These are phyloP conservation scores for Diarsia brunnea DNA, from an alignment of 2,888 invertebrate genomes.

Conservation along the genomic window DNA sequence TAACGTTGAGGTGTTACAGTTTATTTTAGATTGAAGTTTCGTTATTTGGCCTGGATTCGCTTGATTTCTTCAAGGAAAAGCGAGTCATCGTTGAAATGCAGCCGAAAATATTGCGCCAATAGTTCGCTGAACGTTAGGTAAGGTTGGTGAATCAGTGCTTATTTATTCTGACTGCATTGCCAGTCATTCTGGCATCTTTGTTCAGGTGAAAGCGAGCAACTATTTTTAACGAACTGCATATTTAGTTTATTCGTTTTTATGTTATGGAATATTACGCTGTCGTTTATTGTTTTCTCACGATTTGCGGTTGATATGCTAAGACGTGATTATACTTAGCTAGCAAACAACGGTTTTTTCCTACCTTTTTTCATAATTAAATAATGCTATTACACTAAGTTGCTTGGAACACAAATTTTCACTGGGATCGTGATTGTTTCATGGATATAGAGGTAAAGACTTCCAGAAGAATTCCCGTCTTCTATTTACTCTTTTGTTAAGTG, in stretches of 20 bases:
- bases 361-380: neutral
- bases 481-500: too few species aligned
- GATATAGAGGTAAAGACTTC: neutral
- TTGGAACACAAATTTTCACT: neutral
- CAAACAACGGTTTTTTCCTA: constrained; percentile 7
- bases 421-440: neutral
- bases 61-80: constrained; percentile 82
- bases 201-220: constrained; percentile 40
- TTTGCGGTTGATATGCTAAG: constrained; percentile 11
- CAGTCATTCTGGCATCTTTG: neutral
- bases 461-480: neutral
- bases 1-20: constrained; percentile 69
- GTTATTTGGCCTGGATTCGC: constrained; percentile 79
- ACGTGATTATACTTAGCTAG: neutral
- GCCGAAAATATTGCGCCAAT: constrained; percentile 71
- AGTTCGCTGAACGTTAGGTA: constrained; percentile 63
- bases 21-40: constrained; percentile 64
- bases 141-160: constrained; percentile 54
- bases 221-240: constrained; percentile 33
- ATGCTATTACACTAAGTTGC: too few species aligned
- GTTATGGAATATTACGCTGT: constrained; percentile 34
- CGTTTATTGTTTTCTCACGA: constrained; percentile 31
- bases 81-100: constrained; percentile 74
- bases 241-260: constrained; percentile 28
- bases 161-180: neutral